Base-by-base conservation (phyloP, 2,888 invertebrate genomes). In the Philaethria dido region DNA sequence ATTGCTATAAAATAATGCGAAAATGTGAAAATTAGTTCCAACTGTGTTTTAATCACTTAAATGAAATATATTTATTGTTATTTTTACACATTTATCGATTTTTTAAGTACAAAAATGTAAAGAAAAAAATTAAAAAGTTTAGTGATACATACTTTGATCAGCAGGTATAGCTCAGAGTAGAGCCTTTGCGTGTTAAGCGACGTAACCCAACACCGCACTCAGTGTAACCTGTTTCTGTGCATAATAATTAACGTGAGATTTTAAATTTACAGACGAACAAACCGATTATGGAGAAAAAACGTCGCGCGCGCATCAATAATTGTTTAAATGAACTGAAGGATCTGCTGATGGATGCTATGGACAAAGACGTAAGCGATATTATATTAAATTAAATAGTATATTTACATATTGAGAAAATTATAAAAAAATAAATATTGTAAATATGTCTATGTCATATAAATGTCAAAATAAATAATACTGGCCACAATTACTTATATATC, bases 211-310 rank as follows among this genome's bases (percentile, higher is more conserved):
- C 29, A 52, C 16, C 29, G 52, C 29, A 50, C 29, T 50, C 18
- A n/a, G 22, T 9, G 25, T n/a, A 50, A 50, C 50, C 25, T 29
- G 57, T 55, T 8, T n/a, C 39, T n/a, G 22, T 39, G 39, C n/a
- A 4, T 68, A 18, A 68, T 67, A 64, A 62, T 52, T 55, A 68
- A 71, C 72, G 69, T 77, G 62, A 20, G 29, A 39, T 64, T 74
- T 77, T 59, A 20, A 59, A 57, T 57, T 94, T 95, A 74, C 94
- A 98, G 98, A 97, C 96, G 64, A 97, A 97, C 81, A 98, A 98
- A 85, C 98, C 98, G 36, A 97, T 98, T 77, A 98, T 98, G 97
- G 98, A 98, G 88, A 98, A 98, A 87, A 94, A 97, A 77, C 93
- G 98, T 74, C 94, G 98, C 75, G 98, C 98, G 64, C 94, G 98